These are phyloP conservation scores for Pollenia amentaria DNA, from an alignment of 2,888 invertebrate species.

Conservation along the genomic window DNA sequence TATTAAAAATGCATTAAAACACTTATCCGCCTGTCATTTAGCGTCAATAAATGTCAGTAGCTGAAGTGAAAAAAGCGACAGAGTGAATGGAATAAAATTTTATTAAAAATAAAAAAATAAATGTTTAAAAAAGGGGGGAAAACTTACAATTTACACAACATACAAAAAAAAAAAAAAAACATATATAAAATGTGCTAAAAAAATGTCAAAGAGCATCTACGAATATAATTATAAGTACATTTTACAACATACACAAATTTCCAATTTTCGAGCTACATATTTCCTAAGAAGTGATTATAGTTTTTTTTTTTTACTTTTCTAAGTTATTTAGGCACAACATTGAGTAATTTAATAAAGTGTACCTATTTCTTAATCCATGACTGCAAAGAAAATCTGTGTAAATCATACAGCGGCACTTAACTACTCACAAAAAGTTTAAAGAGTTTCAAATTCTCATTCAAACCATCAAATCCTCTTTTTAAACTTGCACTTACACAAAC, in stretches of 20 bases:
- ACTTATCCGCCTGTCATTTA: constrained; percentile 62
- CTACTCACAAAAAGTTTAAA: not conserved
- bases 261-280: too few species aligned
- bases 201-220: not conserved
- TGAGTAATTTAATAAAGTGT: not conserved
- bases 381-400: not conserved
- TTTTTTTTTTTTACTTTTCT: too few species aligned
- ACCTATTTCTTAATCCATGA: not conserved
- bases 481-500: not conserved
- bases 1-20: constrained; percentile 59
- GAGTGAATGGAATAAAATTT: constrained; percentile 9
- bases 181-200: not conserved
- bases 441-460: not conserved
- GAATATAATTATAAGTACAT: not conserved
- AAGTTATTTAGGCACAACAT: too few species aligned
- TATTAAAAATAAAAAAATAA: not conserved
- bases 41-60: constrained; percentile 63
- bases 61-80: constrained; percentile 9
- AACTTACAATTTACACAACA: constrained; percentile 2
- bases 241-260: too few species aligned
- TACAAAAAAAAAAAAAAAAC: not conserved
- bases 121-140: not conserved
- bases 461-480: not conserved
- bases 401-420: not conserved
- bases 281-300: too few species aligned